Evolutionary conservation across 1,140 invertebrate species (phyloP), one percentile per base, ranked within the genome.

Genomic region (Leptoteleia sp.): DNA sequence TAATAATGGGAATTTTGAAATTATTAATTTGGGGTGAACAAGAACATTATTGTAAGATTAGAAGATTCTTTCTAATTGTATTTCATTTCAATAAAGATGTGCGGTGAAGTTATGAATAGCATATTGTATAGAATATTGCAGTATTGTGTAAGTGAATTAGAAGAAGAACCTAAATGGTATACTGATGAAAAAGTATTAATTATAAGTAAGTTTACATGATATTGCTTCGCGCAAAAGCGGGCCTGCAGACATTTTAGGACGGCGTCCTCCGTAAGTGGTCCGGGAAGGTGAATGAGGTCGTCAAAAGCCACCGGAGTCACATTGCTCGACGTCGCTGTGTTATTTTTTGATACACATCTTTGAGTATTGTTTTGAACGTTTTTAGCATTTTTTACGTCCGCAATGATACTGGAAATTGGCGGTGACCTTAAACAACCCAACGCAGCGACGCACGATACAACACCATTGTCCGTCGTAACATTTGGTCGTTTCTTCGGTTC

Each of bases 261-360:
- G 25, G 96, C 96, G 85, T 98, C 96, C 86, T 98, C 97, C 8
- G 96, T 98, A 33, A 98, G 92, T 33, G 96, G 96, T 35, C 96
- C 96, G 0, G 95, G 92, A 62, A 98, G 89, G 89, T 98, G 96
- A 87, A 97, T 98, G 59, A 98, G 92, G 90, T 98, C 97, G 81
- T 96, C 94, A 81, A 96, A 91, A 77, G 93, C 90, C 68, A 84
- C 85, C 11, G 84, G 83, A 59, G 80, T 83, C 17, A 70, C 70
- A 42, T 59, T 35, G 4, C 65, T 43, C 17, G 80, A 52, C 11
- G 75, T 54, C 35, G 80, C 12, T 7, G 72, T 29, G 55, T 48
- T 50, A 54, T 48, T 78, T 67, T 89, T 84, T 16, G 81, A 64
- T 4, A 85, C 64, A 40, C 83, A 86, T 83, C 86, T 82, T 43